phyloP scores from a whole-genome alignment of 2,888 invertebrate species.

The Hybos culiciformis region DNA sequence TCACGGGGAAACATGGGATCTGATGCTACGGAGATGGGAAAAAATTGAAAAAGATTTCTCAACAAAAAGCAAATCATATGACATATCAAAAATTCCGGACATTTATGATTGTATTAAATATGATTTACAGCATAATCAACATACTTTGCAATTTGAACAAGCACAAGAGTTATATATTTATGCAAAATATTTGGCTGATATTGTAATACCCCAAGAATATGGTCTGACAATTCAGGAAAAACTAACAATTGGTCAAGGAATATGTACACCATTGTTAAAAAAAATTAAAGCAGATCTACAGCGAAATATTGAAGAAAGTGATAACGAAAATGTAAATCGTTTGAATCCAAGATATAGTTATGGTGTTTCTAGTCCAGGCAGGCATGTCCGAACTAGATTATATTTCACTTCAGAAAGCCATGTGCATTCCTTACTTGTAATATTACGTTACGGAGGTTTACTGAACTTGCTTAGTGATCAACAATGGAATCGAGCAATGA shows the following conservation, averaged over 20 bases:
- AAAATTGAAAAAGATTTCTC: constrained; percentile 98
- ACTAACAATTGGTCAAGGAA: constrained; percentile 89
- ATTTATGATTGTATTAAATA: constrained; percentile 99
- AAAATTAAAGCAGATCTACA: constrained; percentile 92
- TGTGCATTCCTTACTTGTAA: constrained; percentile 93
- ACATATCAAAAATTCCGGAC: constrained; percentile 98
- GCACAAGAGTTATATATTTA: constrained; percentile 80
- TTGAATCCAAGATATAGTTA: constrained; percentile 95
- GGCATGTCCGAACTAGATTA: constrained; percentile 94
- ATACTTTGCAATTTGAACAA: constrained; percentile 81
- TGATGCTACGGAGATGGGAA: constrained; percentile 94
- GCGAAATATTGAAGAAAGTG: constrained; percentile 81
- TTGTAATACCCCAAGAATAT: constrained; percentile 99
- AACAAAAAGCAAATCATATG: constrained; percentile 81
- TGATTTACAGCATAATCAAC: constrained; percentile 95
- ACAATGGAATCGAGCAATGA: constrained; percentile 98
- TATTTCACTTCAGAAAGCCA: constrained; percentile 99
- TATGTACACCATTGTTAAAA: constrained; percentile 89
- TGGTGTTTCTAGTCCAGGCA: constrained; percentile 93
- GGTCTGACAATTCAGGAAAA: constrained; percentile 93
- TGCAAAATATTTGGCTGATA: constrained; percentile 94
- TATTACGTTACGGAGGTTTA: constrained; percentile 83
- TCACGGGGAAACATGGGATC: constrained; percentile 97
- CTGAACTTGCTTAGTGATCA: constrained; percentile 81
- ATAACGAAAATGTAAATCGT: constrained; percentile 90